Conservation (phyloP, 2,888 invertebrate genomes). For the Dugesia japonica region DNA sequence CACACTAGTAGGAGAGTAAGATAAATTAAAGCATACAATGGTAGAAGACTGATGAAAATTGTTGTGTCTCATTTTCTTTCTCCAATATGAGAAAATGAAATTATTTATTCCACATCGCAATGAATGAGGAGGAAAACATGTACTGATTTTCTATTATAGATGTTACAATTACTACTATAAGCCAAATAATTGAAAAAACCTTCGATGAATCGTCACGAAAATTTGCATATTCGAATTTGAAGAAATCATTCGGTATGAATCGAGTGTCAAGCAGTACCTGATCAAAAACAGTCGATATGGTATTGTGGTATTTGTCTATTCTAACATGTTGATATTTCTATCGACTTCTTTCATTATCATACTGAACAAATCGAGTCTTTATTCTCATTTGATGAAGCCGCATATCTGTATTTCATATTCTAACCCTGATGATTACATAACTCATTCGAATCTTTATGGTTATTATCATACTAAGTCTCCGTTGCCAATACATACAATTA, state of each 20-base stretch:
- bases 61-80: slow-evolving; percentile 3
- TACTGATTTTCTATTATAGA: background rate
- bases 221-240: background rate
- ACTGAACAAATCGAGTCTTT: slow-evolving; percentile 8
- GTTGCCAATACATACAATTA: background rate
- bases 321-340: slow-evolving; percentile 13
- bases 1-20: background rate
- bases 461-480: slow-evolving; percentile 7
- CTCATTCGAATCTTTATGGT: background rate
- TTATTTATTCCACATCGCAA: slow-evolving; percentile 20
- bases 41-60: background rate
- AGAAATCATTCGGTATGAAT: background rate
- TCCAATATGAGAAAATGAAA: slow-evolving; percentile 16
- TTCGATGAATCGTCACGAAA: background rate
- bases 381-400: slow-evolving; percentile 13
- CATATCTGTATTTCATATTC: background rate
- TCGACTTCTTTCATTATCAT: slow-evolving; percentile 4
- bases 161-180: slow-evolving; percentile 10
- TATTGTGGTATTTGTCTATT: background rate
- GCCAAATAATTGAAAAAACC: background rate
- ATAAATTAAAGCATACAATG: background rate
- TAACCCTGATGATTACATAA: background rate
- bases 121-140: slow-evolving; percentile 20
- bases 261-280: no score
- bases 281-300: background rate